These are phyloP conservation scores for Hyppa rectilinea DNA, from an alignment of 2,888 invertebrate species.

Conservation along the genomic window DNA sequence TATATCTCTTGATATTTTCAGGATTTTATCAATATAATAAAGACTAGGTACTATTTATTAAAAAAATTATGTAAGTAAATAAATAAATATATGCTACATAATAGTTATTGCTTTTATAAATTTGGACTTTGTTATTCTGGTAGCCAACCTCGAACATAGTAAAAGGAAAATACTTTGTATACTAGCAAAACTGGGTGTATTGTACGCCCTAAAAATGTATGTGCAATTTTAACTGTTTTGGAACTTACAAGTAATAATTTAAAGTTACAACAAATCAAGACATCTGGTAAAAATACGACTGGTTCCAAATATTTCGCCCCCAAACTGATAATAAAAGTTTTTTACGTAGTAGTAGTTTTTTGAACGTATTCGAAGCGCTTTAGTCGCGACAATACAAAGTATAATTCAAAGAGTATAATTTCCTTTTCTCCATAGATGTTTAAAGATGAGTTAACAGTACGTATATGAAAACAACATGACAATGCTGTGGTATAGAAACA, in stretches of 20 bases:
- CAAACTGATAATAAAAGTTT: background rate
- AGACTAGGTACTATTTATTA: slow-evolving; percentile 16
- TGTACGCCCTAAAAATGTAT: background rate
- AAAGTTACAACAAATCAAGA: background rate
- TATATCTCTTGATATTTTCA: slow-evolving; percentile 39
- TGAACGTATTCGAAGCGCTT: background rate
- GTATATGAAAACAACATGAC: background rate
- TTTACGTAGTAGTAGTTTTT: too few species aligned
- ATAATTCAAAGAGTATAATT: too few species aligned
- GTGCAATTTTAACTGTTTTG: background rate
- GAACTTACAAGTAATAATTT: background rate
- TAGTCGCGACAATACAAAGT: background rate
- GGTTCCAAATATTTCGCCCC: background rate
- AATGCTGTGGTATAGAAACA: background rate
- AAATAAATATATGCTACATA: slow-evolving; percentile 1
- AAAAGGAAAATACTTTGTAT: background rate
- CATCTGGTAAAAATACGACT: background rate
- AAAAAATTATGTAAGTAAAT: slow-evolving; percentile 30
- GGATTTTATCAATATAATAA: slow-evolving; percentile 38
- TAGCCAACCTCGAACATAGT: slow-evolving; percentile 4
- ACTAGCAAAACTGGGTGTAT: background rate
- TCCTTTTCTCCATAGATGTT: background rate
- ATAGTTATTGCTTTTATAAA: slow-evolving; percentile 5
- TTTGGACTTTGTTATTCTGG: background rate
- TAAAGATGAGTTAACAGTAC: background rate